Percentiles rank a stretch among this genome's conserved stretches.
phyloP scores from a whole-genome alignment of 2,113 vertebrate genomes.

The Thomomys bottae region DNA sequence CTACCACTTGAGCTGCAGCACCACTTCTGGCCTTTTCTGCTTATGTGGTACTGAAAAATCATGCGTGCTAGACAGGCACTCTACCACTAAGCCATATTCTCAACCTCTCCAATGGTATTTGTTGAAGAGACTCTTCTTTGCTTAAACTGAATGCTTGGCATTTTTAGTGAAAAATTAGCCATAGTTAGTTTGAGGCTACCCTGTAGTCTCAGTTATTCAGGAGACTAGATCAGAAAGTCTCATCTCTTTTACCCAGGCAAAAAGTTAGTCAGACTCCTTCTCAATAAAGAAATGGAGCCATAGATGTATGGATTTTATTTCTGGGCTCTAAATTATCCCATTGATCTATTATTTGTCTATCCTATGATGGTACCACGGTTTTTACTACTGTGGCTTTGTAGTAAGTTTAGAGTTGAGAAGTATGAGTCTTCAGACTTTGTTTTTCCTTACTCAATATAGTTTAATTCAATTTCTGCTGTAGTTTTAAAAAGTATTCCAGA shows the following conservation, averaged over 20 bases:
- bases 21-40: too few species aligned
- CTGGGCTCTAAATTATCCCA: not conserved
- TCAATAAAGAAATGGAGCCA: too few species aligned
- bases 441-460: not conserved
- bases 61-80: too few species aligned
- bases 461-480: conserved; percentile 44
- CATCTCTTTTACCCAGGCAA: too few species aligned
- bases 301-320: not conserved
- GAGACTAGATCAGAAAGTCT: too few species aligned
- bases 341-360: not conserved
- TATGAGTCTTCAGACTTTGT: not conserved
- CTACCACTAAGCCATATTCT: too few species aligned
- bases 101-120: not conserved
- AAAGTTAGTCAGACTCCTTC: too few species aligned
- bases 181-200: too few species aligned
- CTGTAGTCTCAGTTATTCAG: too few species aligned
- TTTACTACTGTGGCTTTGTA: not conserved
- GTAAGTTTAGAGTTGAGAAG: conserved; percentile 31
- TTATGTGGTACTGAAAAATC: too few species aligned
- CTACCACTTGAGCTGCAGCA: too few species aligned
- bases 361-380: not conserved
- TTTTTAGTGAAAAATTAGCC: not conserved
- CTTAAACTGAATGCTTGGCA: not conserved
- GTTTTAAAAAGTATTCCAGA: conserved; percentile 13
- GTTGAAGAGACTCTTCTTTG: not conserved